phyloP scores from a whole-genome alignment of 2,888 invertebrate genomes.

The Callyntrura sp. region DNA sequence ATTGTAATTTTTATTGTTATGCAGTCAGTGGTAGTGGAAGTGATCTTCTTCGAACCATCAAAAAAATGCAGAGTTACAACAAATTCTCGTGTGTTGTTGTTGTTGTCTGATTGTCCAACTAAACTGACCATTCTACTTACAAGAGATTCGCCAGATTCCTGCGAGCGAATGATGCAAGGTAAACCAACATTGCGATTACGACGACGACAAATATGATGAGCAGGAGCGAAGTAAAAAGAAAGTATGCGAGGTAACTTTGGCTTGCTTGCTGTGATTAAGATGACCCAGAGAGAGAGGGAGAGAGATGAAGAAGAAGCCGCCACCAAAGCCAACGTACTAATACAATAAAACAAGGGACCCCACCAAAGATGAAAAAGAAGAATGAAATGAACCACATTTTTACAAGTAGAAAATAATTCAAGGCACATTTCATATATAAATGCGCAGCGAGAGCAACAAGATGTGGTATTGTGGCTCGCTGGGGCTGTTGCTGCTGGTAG shows the following conservation, averaged over 20 bases:
- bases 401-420: slow-evolving; percentile 41
- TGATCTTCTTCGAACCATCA: slow-evolving; percentile 11
- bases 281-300: slow-evolving; percentile 35
- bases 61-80: slow-evolving; percentile 45
- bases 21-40: background rate
- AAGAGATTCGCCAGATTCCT: too few species aligned
- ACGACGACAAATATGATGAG: too few species aligned
- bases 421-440: slow-evolving; percentile 12
- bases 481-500: too few species aligned
- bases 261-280: background rate
- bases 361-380: slow-evolving; percentile 15
- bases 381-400: slow-evolving; percentile 48
- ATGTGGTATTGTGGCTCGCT: too few species aligned
- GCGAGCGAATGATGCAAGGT: slow-evolving; percentile 14
- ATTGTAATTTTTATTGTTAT: too few species aligned
- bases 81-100: slow-evolving; percentile 31
- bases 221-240: slow-evolving; percentile 42
- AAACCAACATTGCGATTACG: background rate
- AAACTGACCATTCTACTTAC: slow-evolving; percentile 10
- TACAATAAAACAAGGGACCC: background rate
- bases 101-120: slow-evolving; percentile 25
- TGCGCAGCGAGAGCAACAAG: background rate
- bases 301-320: too few species aligned
- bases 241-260: too few species aligned
- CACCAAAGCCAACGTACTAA: slow-evolving; percentile 38